Percentiles rank a stretch among this genome's conserved stretches.
Conservation (phyloP, 2,888 invertebrate genomes). For the Bugulina stolonifera region DNA sequence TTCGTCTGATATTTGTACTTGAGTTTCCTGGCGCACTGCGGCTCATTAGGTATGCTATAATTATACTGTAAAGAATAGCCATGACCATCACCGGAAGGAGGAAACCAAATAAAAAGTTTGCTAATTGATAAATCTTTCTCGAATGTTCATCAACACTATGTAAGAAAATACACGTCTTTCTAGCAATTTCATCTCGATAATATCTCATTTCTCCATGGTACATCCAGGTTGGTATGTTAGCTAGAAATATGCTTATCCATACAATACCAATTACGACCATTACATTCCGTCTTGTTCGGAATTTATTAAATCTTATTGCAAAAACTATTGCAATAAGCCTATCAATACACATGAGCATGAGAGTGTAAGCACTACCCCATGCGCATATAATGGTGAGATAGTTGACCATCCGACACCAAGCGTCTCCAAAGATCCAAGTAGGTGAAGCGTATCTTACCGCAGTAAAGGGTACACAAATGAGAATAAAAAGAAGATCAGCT, state of each 20-base stretch:
- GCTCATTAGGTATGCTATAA: conserved; percentile 81
- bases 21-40: conserved; percentile 63
- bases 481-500: conserved; percentile 82
- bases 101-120: conserved; percentile 76
- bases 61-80: conserved; percentile 78
- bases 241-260: conserved; percentile 67
- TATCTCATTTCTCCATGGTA: conserved; percentile 31
- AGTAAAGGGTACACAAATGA: conserved; percentile 90
- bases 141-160: background rate
- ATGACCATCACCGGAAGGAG: conserved; percentile 79
- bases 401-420: conserved; percentile 84
- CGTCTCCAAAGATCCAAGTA: conserved; percentile 82
- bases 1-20: conserved; percentile 70
- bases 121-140: background rate
- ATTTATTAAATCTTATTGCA: conserved; percentile 78
- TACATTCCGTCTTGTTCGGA: conserved; percentile 76
- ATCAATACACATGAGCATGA: conserved; percentile 88
- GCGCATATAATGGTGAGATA: conserved; percentile 87
- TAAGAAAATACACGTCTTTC: conserved; percentile 6
- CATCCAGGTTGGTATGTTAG: conserved; percentile 47
- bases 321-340: conserved; percentile 85
- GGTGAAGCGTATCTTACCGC: conserved; percentile 80
- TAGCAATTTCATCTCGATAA: background rate
- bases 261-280: conserved; percentile 69
- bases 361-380: conserved; percentile 85